Percentiles rank a stretch among this genome's conserved stretches.
These are phyloP conservation scores for Phalacrocorax pelagicus DNA, from an alignment of 2,113 vertebrate genomes.

Conservation along the genomic window DNA sequence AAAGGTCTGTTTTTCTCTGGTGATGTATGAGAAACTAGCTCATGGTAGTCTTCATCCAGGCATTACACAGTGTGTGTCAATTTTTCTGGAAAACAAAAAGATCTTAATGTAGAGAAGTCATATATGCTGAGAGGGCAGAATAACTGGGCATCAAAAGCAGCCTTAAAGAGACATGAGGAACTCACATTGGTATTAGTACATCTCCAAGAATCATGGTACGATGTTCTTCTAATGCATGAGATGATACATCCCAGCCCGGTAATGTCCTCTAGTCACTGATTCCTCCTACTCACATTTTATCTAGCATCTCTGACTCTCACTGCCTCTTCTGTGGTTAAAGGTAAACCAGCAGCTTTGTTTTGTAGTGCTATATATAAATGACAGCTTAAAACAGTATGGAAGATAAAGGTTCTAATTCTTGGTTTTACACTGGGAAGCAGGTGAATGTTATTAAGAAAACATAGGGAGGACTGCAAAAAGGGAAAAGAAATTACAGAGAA, in stretches of 20 bases:
- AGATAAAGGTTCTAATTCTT: background rate
- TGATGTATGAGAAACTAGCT: background rate
- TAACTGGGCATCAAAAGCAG: background rate
- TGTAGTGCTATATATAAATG: background rate
- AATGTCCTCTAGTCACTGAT: background rate
- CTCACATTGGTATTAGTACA: rapidly evolving
- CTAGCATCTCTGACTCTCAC: background rate
- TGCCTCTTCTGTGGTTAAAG: background rate
- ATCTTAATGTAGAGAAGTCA: background rate
- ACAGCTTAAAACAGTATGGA: background rate
- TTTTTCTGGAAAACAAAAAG: background rate
- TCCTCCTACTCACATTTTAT: background rate
- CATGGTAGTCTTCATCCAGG: background rate
- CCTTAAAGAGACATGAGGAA: background rate
- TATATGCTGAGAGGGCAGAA: background rate
- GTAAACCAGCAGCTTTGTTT: background rate
- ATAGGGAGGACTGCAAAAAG: background rate
- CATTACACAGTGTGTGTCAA: background rate
- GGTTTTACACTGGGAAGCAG: background rate
- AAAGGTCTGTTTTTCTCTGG: background rate
- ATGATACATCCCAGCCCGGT: rapidly evolving
- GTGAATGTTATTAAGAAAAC: background rate
- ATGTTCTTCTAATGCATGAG: background rate
- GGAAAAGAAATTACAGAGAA: background rate
- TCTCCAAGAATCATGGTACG: background rate